Conservation (phyloP, 2,113 vertebrate genomes). For the Halcyon senegalensis region DNA sequence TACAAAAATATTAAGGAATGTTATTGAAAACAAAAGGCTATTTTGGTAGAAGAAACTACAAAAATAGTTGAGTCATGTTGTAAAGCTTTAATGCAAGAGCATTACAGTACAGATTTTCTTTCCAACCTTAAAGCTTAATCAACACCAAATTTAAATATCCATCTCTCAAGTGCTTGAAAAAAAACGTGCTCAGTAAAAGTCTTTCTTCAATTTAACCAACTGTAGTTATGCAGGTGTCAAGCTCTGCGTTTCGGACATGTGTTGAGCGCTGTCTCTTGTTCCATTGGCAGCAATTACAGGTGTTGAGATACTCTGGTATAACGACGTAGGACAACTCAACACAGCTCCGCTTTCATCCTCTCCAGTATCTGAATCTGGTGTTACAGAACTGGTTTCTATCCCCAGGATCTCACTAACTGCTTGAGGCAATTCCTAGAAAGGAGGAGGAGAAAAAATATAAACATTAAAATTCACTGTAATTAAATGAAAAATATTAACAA, state of each 20-base stretch:
- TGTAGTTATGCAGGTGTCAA: slow-evolving; percentile 74
- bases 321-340: not conserved
- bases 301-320: slow-evolving; percentile 52
- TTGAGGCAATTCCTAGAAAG: slow-evolving; percentile 85
- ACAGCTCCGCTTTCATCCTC: slow-evolving; percentile 73
- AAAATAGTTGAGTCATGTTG: slow-evolving; percentile 90
- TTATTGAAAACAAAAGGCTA: slow-evolving; percentile 85
- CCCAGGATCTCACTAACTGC: slow-evolving; percentile 86
- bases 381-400: slow-evolving; percentile 71
- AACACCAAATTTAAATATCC: slow-evolving; percentile 78
- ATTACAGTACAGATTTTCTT: slow-evolving; percentile 81
- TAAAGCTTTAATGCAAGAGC: slow-evolving; percentile 85
- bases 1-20: slow-evolving; percentile 86
- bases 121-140: slow-evolving; percentile 81
- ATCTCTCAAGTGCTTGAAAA: slow-evolving; percentile 73
- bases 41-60: slow-evolving; percentile 92
- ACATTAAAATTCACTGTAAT: not conserved
- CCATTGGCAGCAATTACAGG: slow-evolving; percentile 72
- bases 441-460: rapidly evolving
- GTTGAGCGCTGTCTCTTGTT: slow-evolving; percentile 68
- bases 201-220: slow-evolving; percentile 30
- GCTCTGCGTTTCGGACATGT: slow-evolving; percentile 68
- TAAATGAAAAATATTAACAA: not conserved
- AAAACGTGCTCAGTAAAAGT: slow-evolving; percentile 67
- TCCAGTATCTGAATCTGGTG: slow-evolving; percentile 65